phyloP scores from a whole-genome alignment of 1,140 invertebrate genomes.

The Watersipora subatra region DNA sequence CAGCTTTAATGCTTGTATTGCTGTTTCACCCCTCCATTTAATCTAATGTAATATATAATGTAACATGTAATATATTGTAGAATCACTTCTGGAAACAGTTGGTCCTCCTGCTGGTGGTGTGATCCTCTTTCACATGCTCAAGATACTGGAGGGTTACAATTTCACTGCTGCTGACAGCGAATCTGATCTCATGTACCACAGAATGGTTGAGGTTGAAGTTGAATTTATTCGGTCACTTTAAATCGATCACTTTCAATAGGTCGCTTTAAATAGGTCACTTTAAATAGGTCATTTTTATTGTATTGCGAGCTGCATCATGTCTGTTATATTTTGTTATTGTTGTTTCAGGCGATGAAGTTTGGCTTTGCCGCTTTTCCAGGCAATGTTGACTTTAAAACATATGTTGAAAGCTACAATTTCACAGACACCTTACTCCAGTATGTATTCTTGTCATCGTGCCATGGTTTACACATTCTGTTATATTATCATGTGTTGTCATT shows the following conservation, averaged over 20 bases:
- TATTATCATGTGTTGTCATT: too few relatives aligned
- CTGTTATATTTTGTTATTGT: too few relatives aligned
- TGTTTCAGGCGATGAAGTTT: slow-evolving; percentile 5
- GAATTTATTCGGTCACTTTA: background rate
- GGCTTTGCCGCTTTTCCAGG: background rate
- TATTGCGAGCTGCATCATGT: too few relatives aligned
- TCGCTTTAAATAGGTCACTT: too few relatives aligned
- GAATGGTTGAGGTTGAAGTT: slow-evolving; percentile 24
- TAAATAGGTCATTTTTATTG: too few relatives aligned
- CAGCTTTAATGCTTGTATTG: too few relatives aligned
- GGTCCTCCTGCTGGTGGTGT: slow-evolving; percentile 23
- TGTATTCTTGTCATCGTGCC: too few relatives aligned
- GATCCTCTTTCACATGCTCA: slow-evolving; percentile 23
- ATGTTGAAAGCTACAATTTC: too few relatives aligned
- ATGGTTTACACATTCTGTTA: too few relatives aligned
- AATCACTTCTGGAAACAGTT: slow-evolving; percentile 16
- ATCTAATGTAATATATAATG: background rate
- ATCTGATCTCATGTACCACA: slow-evolving; percentile 16
- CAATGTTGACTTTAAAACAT: background rate
- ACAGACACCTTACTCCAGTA: too few relatives aligned
- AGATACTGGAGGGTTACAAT: slow-evolving; percentile 25
- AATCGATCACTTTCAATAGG: background rate
- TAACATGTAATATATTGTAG: slow-evolving; percentile 12
- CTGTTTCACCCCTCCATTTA: background rate
- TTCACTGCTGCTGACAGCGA: slow-evolving; percentile 3